Base-by-base conservation (phyloP, 2,888 invertebrate species). In the Drosophila lacicola region DNA sequence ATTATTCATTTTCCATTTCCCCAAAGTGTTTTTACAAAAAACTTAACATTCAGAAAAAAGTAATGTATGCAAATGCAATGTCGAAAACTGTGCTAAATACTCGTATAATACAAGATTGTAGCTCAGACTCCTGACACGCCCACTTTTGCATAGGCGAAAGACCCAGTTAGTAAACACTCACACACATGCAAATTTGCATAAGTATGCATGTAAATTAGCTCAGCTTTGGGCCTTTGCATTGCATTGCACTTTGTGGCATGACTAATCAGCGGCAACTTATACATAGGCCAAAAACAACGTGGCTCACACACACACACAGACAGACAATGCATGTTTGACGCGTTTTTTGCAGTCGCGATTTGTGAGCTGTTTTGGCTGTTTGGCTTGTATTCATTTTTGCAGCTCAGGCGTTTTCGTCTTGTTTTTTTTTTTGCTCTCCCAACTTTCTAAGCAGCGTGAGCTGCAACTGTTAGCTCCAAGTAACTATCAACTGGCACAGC, bases 171-270 rank as follows among this genome's bases (percentile, higher is more conserved):
- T 69, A 64, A 74, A 71, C 66, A 44, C 47, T 62, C 36, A 64
- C 66, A 54, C 46, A 51, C 61, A 55, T 21, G 13, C 29, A 54
- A 60, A 54, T 75, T 67, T 54, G 53, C 68, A 68, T 62, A 63
- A 44, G 64, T 73, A 68, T 77, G 68, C 70, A 86, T 82, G 80
- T 55, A 88, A 85, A 82, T 88, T 78, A 70, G 78, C 70, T 69
- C 82, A 81, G 76, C 85, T 78, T 84, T 68, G 70, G 57, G 61
- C 44, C 63, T 67, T 55, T 74, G 74, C 64, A 39, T 60, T 57
- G 53, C 75, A 46, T 50, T 76, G 81, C 86, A 82, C 80, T 86
- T 81, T 81, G 58, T 66, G 41, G 87, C 70, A 76, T 83, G 86
- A 85, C 80, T 88, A 84, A 84, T 78, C 80, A 79, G 65, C 55